Percentiles rank a stretch among this genome's conserved stretches.
Conservation (phyloP, 1,140 invertebrate species). For the Drosophila pectinifera region DNA sequence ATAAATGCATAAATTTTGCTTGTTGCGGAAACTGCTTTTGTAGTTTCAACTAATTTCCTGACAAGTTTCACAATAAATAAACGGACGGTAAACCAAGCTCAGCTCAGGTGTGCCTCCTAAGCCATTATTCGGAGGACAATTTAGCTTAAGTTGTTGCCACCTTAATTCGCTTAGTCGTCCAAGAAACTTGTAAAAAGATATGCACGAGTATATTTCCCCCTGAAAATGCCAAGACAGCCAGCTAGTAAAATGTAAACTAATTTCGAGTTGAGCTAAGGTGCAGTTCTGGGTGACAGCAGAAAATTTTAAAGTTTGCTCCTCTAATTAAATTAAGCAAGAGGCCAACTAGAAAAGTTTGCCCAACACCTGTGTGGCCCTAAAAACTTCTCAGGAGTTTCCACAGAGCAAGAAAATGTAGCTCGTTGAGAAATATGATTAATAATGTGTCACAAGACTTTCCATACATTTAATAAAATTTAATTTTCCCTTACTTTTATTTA, state of each 20-base stretch:
- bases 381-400: not conserved
- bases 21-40: not conserved
- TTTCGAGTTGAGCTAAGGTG: conserved; percentile 30
- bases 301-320: conserved; percentile 59
- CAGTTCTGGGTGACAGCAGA: conserved; percentile 22
- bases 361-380: conserved; percentile 49
- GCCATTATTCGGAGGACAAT: conserved; percentile 57
- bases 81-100: conserved; percentile 11
- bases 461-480: not conserved
- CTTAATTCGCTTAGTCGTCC: conserved; percentile 54
- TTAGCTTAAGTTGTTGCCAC: conserved; percentile 65
- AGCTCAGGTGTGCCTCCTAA: conserved; percentile 11
- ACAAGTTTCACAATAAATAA: conserved; percentile 37
- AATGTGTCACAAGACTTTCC: too few relatives aligned
- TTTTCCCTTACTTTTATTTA: not conserved
- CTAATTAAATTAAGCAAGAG: conserved; percentile 70
- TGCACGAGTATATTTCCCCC: conserved; percentile 16
- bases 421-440: not conserved
- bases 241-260: conserved; percentile 53
- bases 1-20: too few relatives aligned
- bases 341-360: conserved; percentile 46
- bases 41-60: conserved; percentile 29
- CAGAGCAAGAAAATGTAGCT: not conserved
- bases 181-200: conserved; percentile 64
- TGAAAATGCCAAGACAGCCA: conserved; percentile 48